phyloP scores from a whole-genome alignment of 2,797 vertebrate species.

The Morelia viridis region DNA sequence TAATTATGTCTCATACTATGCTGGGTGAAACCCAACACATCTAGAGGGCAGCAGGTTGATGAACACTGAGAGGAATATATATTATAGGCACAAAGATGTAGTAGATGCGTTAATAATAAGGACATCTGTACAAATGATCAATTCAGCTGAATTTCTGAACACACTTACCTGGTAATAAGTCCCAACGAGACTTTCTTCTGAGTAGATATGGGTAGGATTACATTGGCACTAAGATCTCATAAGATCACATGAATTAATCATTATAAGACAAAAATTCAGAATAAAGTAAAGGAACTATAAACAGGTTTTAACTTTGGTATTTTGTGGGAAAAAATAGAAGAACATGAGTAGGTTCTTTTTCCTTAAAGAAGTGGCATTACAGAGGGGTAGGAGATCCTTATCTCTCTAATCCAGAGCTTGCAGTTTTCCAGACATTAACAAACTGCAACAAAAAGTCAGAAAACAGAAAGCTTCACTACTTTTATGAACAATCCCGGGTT shows the following conservation, averaged over 20 bases:
- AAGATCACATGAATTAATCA: background rate
- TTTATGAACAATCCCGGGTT: background rate
- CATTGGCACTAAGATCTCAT: background rate
- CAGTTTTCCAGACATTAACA: background rate
- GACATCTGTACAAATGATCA: background rate
- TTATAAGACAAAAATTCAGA: background rate
- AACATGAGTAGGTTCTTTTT: background rate
- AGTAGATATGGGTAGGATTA: background rate
- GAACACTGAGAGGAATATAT: background rate
- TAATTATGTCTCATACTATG: background rate
- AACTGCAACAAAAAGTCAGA: background rate
- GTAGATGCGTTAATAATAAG: background rate
- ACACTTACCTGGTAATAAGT: background rate
- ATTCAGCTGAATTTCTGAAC: background rate
- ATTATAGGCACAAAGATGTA: background rate
- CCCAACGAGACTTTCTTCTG: background rate
- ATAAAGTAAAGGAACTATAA: background rate
- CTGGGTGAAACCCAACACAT: background rate
- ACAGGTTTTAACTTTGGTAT: background rate
- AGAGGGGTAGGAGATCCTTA: background rate
- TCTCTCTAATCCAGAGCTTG: background rate
- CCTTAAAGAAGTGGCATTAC: background rate
- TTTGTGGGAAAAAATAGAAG: background rate
- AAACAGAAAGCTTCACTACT: background rate
- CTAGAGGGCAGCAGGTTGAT: background rate